Base-by-base conservation (phyloP, 1,140 invertebrate genomes). In the Cydia splendana region DNA sequence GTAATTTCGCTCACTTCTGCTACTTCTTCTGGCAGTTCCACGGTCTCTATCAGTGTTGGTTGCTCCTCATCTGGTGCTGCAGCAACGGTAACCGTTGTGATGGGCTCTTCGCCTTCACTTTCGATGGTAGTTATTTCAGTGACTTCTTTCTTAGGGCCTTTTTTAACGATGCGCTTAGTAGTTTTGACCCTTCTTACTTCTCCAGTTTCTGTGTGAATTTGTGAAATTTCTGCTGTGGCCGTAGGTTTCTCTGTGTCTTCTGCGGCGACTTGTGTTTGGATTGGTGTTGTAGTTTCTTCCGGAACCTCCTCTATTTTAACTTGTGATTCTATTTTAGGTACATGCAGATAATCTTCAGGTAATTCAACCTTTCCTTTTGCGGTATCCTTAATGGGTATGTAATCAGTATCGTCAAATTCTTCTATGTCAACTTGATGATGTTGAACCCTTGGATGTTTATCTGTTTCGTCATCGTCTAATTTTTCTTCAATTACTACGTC, bases 401-500 rank as follows among this genome's bases (percentile, higher is more conserved):
- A 53, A 73, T 88, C 86, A 75, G 88, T 88, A 15, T 88, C 88
- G 51, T 87, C 83, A 76, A 90, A 91, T 82, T 92, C 91, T 83
- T 83, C 89, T 53, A 92, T 92, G 34, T 89, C 78, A 15, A 92
- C 84, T 5, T 85, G 80, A 74, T 91, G 84, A 20, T 77, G 57
- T 65, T 75, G 57, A 65, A 76, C 34, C 30, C 69, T 7, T 9
- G 75, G 77, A 20, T 74, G 65, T 75, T 79, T 62, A 62, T 81
- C 75, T 38, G 74, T 71, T 4, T 84, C 78, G 2, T 93, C 91
- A 74, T 91, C 89, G 80, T 93, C 91, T 77, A 92, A 82, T 65
- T 83, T 89, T 88, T 93, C 93, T 86, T 93, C 93, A 65, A 93
- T 93, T 6, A 93, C 90, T 18, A 93, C 80, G 80, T 94, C 90